Evolutionary conservation across 2,888 invertebrate genomes (phyloP).

Genomic region (Eupithecia subumbrata): DNA sequence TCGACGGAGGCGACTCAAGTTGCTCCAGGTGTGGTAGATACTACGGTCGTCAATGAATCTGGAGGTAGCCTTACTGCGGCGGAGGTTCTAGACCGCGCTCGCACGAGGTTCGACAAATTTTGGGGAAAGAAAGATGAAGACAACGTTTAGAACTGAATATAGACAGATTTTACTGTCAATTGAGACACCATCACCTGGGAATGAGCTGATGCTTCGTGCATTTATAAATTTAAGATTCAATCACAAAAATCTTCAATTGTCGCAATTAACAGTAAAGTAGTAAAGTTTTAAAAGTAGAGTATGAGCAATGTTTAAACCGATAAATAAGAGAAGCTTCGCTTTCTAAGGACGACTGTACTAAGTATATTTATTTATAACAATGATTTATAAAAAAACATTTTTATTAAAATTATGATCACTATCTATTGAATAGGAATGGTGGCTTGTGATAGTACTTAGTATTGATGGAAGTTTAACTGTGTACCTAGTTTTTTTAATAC

Average conservation of each 20-base stretch:
- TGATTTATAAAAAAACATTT: slow-evolving; percentile 51
- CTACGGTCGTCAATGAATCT: slow-evolving; percentile 77
- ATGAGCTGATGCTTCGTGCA: slow-evolving; percentile 19
- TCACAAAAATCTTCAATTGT: slow-evolving; percentile 36
- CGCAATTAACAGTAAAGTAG: slow-evolving; percentile 55
- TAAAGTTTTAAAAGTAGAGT: slow-evolving; percentile 55
- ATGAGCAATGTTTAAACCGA: slow-evolving; percentile 64
- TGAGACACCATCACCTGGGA: slow-evolving; percentile 47
- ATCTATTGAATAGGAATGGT: slow-evolving; percentile 76
- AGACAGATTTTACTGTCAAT: slow-evolving; percentile 54
- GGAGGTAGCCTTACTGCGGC: slow-evolving; percentile 85
- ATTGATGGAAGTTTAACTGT: slow-evolving; percentile 54
- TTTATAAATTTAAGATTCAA: slow-evolving; percentile 34
- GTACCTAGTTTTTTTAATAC: slow-evolving; percentile 35
- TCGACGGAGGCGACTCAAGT: slow-evolving; percentile 78
- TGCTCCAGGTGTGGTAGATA: slow-evolving; percentile 84
- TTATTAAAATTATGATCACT: slow-evolving; percentile 56
- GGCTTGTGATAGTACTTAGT: slow-evolving; percentile 76
- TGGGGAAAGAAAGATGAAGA: slow-evolving; percentile 90
- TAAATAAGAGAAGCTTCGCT: slow-evolving; percentile 75
- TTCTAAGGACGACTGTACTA: slow-evolving; percentile 72
- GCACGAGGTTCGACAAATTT: slow-evolving; percentile 93
- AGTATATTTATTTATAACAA: slow-evolving; percentile 54
- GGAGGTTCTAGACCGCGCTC: slow-evolving; percentile 91
- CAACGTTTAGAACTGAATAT: slow-evolving; percentile 70